Conservation (phyloP, 2,113 vertebrate genomes). For the Chionis minor region DNA sequence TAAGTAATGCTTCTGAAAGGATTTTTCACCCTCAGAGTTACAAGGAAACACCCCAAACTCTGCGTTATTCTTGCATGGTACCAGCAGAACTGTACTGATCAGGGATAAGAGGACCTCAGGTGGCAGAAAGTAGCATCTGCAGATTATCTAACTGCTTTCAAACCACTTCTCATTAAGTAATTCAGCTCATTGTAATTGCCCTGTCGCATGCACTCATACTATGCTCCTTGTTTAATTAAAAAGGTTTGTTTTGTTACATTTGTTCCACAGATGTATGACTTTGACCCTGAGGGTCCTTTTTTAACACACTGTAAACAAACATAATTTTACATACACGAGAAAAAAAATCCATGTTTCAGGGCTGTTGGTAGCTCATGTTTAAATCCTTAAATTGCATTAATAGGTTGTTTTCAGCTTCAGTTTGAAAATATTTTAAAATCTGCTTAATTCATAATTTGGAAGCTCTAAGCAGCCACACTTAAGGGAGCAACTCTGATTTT, state of each 20-base stretch:
- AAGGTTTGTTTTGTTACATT: not conserved
- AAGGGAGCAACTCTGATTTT: not conserved
- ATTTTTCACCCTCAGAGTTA: not conserved
- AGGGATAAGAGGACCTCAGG: conserved; percentile 34
- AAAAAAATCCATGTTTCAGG: not conserved
- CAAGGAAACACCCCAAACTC: not conserved
- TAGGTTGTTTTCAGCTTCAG: not conserved
- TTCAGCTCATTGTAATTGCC: not conserved
- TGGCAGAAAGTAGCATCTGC: conserved; percentile 28
- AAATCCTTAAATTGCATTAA: not conserved
- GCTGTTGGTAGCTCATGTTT: not conserved
- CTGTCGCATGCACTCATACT: not conserved
- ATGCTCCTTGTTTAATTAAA: not conserved
- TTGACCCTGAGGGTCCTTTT: not conserved
- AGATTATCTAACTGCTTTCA: not conserved
- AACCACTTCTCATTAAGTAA: not conserved
- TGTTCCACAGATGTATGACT: not conserved
- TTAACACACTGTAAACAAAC: not conserved
- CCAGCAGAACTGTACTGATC: not conserved
- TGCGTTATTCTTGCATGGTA: not conserved
- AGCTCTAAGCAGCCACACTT: not conserved
- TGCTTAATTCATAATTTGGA: not conserved
- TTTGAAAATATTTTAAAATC: not conserved
- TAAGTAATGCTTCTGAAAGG: not conserved
- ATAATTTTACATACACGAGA: not conserved